These are phyloP conservation scores for Theonella swinhoei DNA, from an alignment of 37 sponge, comb jelly and placozoan species.

Conservation along the genomic window DNA sequence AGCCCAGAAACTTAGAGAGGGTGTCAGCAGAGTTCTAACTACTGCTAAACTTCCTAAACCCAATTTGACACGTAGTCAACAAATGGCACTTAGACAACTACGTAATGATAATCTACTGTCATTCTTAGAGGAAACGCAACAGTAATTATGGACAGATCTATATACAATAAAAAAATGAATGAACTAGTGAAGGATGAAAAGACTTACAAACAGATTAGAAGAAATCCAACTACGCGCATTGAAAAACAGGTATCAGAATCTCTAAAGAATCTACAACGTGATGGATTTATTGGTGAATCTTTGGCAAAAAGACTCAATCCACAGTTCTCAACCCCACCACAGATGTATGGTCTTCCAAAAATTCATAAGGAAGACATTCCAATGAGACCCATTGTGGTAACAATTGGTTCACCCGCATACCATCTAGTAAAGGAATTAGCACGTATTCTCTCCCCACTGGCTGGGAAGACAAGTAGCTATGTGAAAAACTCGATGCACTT, in stretches of 20 bases:
- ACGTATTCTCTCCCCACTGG: not conserved
- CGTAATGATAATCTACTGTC: not conserved
- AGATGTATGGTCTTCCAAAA: constrained; percentile 11
- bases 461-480: no score
- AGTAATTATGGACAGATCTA: not conserved
- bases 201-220: not conserved
- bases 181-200: not conserved
- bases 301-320: not conserved
- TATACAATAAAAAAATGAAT: not conserved
- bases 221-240: not conserved
- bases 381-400: not conserved
- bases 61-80: not conserved
- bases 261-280: not conserved
- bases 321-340: not conserved
- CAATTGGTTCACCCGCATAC: constrained; percentile 20
- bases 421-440: not conserved
- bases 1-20: not conserved
- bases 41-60: not conserved
- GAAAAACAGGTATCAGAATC: not conserved
- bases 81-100: not conserved
- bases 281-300: not conserved
- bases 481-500: no score
- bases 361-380: not conserved
- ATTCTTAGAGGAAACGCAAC: constrained; percentile 3
- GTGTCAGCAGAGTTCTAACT: not conserved